Percentiles rank a stretch among this genome's conserved stretches.
These are phyloP conservation scores for Syrista parreyssii DNA, from an alignment of 2,888 invertebrate genomes.

Conservation along the genomic window DNA sequence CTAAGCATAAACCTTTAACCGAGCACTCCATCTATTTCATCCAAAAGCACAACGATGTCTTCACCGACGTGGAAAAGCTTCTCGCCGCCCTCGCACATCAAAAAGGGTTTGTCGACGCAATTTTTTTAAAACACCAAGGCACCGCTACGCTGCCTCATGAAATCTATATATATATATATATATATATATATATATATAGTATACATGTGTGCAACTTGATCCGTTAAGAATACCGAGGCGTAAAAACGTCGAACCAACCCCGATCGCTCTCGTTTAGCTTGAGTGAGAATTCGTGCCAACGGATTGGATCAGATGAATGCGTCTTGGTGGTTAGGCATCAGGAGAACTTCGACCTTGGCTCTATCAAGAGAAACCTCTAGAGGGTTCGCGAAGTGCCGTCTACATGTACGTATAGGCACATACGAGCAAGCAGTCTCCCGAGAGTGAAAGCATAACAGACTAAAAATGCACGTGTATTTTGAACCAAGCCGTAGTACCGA, in stretches of 20 bases:
- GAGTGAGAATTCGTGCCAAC: not conserved
- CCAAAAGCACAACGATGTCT: not conserved
- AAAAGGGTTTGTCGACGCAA: not conserved
- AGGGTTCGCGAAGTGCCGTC: not conserved
- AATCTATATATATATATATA: too few relatives aligned
- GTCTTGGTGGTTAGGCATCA: too few relatives aligned
- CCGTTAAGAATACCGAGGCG: not conserved
- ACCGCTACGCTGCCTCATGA: not conserved
- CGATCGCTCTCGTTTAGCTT: not conserved
- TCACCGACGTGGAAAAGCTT: not conserved
- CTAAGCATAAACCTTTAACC: not conserved
- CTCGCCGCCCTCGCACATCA: not conserved
- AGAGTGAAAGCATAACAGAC: not conserved
- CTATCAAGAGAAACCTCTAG: not conserved
- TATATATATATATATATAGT: not conserved
- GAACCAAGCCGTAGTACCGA: not conserved
- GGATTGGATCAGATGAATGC: not conserved
- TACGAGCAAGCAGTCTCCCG: not conserved
- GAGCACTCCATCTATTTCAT: not conserved
- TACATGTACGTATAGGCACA: not conserved
- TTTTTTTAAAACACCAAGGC: not conserved
- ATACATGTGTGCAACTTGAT: not conserved
- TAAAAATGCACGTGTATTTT: not conserved
- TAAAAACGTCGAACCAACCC: not conserved
- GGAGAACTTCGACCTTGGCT: not conserved